Base-by-base conservation (phyloP, 1,140 invertebrate species). In the Fragariocoptes setiger region DNA sequence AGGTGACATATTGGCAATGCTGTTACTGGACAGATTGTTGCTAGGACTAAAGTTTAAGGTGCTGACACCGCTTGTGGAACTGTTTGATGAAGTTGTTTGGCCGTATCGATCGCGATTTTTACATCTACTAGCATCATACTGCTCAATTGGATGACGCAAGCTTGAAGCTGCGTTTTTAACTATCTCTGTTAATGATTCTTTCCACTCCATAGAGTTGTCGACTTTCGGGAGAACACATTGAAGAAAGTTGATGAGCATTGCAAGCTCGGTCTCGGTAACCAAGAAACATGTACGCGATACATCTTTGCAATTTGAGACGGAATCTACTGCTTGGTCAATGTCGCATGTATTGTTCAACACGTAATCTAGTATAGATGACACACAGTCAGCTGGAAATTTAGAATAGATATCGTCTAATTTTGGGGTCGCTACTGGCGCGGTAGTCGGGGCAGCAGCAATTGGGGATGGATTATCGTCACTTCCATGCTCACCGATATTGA, bases 311-410 rank as follows among this genome's bases (percentile, higher is more conserved):
- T 67, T 66, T 39, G 60, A 64, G 43, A 62, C 62, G 21, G 65
- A 63, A 60, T 42, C 65, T 56, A 2, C 55, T 55, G 41, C 62
- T 59, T 39, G 65, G 64, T 64, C 61, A 38, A 69, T 62, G 25
- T 62, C 56, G 3, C 56, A 58, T 21, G 25, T 31, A n/a, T 66
- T 62, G 42, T 71, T 66, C 21, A 76, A 52, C 48, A 80, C 64
- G 4, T 62, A 55, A 47, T 76, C 74, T 45, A 79, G 57, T 39
- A 78, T 62, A 22, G 68, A 67, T n/a, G 68, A 67, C 37, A 79
- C 64, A 36, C 67, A 69, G 52, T 72, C 68, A 55, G 62, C 45
- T 8, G 42, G 18, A 52, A 51, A 39, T 39, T 50, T 20, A 18
- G 19, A 41, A 31, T 37, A 44, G 31, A 46, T 38, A 42, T 44